These are phyloP conservation scores for Drosophila borealis DNA, from an alignment of 2,888 invertebrate genomes.

Conservation along the genomic window DNA sequence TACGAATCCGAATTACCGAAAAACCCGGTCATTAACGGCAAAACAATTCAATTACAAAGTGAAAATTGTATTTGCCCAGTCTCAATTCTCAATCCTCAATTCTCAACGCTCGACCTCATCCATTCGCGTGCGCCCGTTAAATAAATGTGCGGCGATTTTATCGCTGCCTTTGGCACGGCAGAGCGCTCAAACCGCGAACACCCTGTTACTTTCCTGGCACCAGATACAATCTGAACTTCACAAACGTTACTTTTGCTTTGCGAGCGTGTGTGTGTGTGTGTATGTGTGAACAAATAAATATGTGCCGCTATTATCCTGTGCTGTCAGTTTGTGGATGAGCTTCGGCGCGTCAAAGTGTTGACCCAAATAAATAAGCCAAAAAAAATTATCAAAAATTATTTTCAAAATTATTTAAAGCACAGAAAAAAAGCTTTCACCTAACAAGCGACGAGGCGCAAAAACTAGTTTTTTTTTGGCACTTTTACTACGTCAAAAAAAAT, in stretches of 20 bases:
- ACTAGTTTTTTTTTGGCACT: conserved; percentile 58
- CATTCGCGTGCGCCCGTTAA: conserved; percentile 62
- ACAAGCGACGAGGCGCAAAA: conserved; percentile 49
- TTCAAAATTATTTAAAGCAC: conserved; percentile 29
- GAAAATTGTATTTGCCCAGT: conserved; percentile 26
- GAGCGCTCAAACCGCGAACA: neutral
- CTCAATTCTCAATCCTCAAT: neutral
- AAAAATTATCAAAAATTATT: conserved; percentile 19
- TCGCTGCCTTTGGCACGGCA: conserved; percentile 45
- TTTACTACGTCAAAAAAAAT: conserved; percentile 50
- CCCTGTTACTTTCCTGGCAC: conserved; percentile 30
- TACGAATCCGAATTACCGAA: conserved; percentile 12
- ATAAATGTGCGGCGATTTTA: conserved; percentile 66
- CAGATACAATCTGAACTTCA: conserved; percentile 47
- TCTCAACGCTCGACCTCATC: neutral
- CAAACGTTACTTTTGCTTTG: conserved; percentile 1
- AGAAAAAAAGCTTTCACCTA: conserved; percentile 71
- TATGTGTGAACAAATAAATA: conserved; percentile 57
- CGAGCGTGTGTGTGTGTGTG: conserved; percentile 14
- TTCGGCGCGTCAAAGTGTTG: conserved; percentile 55
- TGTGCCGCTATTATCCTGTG: conserved; percentile 57
- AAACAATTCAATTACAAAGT: conserved; percentile 46
- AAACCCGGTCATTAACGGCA: conserved; percentile 41
- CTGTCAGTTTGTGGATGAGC: conserved; percentile 60
- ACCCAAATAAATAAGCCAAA: conserved; percentile 63